phyloP scores from a whole-genome alignment of 2,888 invertebrate genomes.

The Eledone cirrhosa region DNA sequence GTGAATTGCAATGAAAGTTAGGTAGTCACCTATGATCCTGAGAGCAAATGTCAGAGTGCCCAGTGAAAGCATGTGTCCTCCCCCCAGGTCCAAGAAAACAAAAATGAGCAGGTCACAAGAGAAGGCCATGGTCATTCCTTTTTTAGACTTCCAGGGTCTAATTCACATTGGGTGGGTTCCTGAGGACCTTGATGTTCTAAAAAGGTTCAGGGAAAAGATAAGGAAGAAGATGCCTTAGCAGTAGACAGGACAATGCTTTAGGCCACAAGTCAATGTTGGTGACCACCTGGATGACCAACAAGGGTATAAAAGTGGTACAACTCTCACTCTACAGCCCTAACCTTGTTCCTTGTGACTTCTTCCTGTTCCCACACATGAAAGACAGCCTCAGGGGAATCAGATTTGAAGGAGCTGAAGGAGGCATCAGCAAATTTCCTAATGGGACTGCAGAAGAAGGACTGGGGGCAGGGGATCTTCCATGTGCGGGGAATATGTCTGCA shows the following conservation, averaged over 20 bases:
- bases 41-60: too few species aligned
- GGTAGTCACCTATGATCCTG: background rate
- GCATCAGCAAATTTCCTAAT: background rate
- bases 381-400: too few species aligned
- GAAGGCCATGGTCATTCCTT: conserved; percentile 1
- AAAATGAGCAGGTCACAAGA: background rate
- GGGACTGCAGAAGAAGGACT: background rate
- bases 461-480: background rate
- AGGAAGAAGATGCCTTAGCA: background rate
- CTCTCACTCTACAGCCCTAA: background rate
- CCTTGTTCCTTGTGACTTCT: background rate
- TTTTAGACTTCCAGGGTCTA: too few species aligned
- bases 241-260: background rate
- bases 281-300: background rate
- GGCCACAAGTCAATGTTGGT: background rate
- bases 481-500: too few species aligned
- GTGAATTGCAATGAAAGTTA: background rate
- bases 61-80: too few species aligned
- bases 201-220: background rate
- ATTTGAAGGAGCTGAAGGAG: background rate
- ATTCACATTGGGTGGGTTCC: too few species aligned
- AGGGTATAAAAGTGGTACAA: background rate
- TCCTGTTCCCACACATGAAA: too few species aligned
- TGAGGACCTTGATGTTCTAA: background rate
- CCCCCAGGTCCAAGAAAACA: too few species aligned